Evolutionary conservation across 2,888 invertebrate genomes (phyloP), one percentile per base, ranked within the genome.

Genomic region (Dorcus parallelipipedus): DNA sequence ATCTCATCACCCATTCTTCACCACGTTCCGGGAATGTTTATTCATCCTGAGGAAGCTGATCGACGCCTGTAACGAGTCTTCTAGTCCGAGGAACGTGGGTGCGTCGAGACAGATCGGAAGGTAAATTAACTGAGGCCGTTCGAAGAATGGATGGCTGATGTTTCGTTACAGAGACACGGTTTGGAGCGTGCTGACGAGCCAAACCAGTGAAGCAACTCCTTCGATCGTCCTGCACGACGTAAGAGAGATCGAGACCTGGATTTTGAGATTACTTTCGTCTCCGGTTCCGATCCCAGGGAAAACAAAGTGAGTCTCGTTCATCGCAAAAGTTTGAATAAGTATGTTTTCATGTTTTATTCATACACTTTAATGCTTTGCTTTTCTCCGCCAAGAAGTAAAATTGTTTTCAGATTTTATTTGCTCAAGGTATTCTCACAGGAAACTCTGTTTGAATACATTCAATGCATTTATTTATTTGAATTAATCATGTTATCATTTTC

Each of bases 1-100:
- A 57, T 97, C 97, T 62, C 99, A 99, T 83, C 98, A 99, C 83
- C 97, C 98, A 40, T 99, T 99, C 82, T 97, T 99, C 81, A 92
- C 97, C 63, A 95, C 93, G 73, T 99, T 99, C 82, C 91, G 99
- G 66, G 96, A 98, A 83, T 96, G 97, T 82, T 87, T 99, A 69
- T 93, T 93, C 81, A 91, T 97, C 70, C 83, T 99, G 72, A 94
- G 96, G 80, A 93, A 93, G 75, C 83, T 99, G 67, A 96, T 99
- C 71, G 97, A 98, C 80, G 95, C 97, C 59, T 97, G 97, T 80
- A 97, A 98, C 81, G 95, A 96, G 81, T 91, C 93, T 72, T 90
- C 91, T 64, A 90, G 92, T 73, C 92, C 94, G 17, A 86, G 90
- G 71, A 87, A 93, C 67, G 91, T 94, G 40, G 95, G 95, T 53